Percentiles rank a stretch among this genome's conserved stretches.
phyloP scores from a whole-genome alignment of 2,113 vertebrate species.

The Ailuropoda melanoleuca region DNA sequence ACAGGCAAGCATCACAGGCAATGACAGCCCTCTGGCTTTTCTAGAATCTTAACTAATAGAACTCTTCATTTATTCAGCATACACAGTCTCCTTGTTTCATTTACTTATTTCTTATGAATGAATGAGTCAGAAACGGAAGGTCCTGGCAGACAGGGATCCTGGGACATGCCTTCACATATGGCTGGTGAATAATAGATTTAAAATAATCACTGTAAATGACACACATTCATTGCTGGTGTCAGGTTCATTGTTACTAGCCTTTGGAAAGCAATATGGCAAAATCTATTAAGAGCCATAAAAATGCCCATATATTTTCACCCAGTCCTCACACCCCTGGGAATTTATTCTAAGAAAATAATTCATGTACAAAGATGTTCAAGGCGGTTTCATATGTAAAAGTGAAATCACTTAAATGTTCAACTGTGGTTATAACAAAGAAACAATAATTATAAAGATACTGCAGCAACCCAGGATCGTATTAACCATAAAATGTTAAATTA shows the following conservation, averaged over 20 bases:
- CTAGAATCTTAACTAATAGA: background rate
- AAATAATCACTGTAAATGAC: slow-evolving; percentile 51
- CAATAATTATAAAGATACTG: background rate
- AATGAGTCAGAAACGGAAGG: slow-evolving; percentile 27
- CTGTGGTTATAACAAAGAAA: background rate
- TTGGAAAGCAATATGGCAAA: slow-evolving; percentile 66
- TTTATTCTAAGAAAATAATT: slow-evolving; percentile 56
- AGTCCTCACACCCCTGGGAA: slow-evolving; percentile 22
- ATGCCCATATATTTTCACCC: slow-evolving; percentile 45
- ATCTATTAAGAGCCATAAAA: slow-evolving; percentile 71
- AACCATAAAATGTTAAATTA: slow-evolving; percentile 35
- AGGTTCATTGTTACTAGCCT: slow-evolving; percentile 48
- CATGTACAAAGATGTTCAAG: background rate
- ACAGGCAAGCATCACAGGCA: background rate
- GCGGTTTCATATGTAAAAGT: background rate
- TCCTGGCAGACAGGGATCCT: slow-evolving; percentile 25
- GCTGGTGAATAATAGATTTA: slow-evolving; percentile 63
- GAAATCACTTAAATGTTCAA: slow-evolving; percentile 43
- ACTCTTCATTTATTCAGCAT: background rate
- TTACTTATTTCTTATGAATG: slow-evolving; percentile 52
- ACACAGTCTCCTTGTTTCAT: background rate
- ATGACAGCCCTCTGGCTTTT: background rate
- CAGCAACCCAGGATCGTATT: background rate
- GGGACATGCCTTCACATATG: slow-evolving; percentile 53
- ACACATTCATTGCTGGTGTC: slow-evolving; percentile 56